Conservation (phyloP, 2,113 vertebrate species). For the Sterrhoptilus dennistouni region DNA sequence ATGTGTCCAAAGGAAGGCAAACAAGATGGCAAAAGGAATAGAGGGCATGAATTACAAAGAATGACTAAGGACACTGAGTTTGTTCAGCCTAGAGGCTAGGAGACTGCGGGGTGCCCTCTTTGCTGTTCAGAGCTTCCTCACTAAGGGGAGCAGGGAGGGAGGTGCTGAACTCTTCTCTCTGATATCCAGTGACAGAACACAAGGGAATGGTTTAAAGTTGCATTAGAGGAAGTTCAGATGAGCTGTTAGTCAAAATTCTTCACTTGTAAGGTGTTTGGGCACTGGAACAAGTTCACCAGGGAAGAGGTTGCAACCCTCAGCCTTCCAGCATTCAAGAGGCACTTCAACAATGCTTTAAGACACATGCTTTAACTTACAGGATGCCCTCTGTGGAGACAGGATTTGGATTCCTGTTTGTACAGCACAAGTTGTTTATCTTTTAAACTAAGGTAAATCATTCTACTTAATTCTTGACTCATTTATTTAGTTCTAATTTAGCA, state of each 20-base stretch:
- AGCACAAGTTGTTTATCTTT: neutral
- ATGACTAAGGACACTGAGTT: neutral
- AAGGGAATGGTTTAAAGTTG: neutral
- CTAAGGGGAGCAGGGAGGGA: neutral
- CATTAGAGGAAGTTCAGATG: neutral
- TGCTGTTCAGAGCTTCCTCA: neutral
- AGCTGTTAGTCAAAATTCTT: neutral
- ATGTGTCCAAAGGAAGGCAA: neutral
- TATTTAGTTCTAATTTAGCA: neutral
- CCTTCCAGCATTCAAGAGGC: neutral
- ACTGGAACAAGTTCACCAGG: neutral
- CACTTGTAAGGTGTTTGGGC: neutral
- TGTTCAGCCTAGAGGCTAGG: neutral
- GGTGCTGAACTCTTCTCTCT: neutral
- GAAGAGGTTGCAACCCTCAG: neutral
- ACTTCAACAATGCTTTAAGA: neutral
- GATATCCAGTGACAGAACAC: rapidly evolving
- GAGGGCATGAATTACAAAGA: neutral
- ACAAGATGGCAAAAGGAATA: neutral
- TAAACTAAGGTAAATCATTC: neutral
- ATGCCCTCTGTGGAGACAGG: neutral
- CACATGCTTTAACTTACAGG: neutral
- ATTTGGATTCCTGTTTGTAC: neutral
- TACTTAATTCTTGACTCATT: neutral
- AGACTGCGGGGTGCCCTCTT: rapidly evolving